Evolutionary conservation across 2,113 vertebrate species (phyloP).

Genomic region (Motacilla tschutschensis): DNA sequence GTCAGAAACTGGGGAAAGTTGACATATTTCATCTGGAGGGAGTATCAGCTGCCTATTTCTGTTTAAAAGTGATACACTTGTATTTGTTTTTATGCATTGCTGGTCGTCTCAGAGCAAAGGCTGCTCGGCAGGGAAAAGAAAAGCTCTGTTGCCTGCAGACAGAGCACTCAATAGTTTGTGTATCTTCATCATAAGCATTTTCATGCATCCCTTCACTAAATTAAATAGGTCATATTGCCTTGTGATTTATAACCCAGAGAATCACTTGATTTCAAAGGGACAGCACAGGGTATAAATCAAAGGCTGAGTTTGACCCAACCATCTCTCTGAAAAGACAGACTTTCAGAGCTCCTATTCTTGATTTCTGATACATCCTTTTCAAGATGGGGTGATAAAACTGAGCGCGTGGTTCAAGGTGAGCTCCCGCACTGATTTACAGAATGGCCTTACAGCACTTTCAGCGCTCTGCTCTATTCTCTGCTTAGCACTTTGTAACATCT

Average conservation of each 20-base stretch:
- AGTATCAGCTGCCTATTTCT: background rate
- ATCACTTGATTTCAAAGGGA: conserved; percentile 2
- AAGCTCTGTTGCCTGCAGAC: background rate
- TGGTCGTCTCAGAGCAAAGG: background rate
- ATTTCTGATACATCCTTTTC: conserved; percentile 25
- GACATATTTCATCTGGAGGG: background rate
- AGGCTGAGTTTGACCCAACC: conserved; percentile 19
- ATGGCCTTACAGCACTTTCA: background rate
- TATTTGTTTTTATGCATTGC: background rate
- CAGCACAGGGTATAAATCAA: conserved; percentile 23
- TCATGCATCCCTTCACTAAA: background rate
- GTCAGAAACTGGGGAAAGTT: background rate
- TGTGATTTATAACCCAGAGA: conserved; percentile 22
- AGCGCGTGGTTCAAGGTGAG: background rate
- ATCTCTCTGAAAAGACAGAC: background rate
- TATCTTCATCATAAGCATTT: background rate
- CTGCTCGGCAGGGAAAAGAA: background rate
- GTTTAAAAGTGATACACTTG: background rate
- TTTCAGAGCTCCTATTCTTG: conserved; percentile 31
- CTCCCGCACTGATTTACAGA: conserved; percentile 23
- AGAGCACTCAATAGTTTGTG: background rate
- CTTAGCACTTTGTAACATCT: conserved; percentile 1
- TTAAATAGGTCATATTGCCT: conserved; percentile 8
- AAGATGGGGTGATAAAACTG: conserved; percentile 1
- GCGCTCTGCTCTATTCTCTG: background rate